Base-by-base conservation (phyloP, 2,113 vertebrate genomes). In the Python bivittatus region DNA sequence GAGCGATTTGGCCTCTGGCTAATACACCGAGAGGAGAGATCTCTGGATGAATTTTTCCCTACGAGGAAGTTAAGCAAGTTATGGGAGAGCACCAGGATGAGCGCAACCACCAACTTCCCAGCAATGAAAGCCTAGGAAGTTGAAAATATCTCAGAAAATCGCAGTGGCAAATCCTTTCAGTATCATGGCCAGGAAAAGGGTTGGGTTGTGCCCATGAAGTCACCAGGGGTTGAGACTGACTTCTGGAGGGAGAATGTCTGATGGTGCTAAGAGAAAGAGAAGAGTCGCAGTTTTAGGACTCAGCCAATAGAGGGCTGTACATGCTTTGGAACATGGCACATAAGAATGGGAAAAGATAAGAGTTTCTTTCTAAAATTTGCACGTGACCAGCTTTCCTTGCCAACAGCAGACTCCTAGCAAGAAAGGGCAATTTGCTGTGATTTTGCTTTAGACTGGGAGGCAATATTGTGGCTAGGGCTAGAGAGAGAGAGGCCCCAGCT, bases 271-370 rank as follows among this genome's bases (percentile, higher is more conserved):
- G 42, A 33, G 29, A 64, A 54, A 33, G 29, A 64, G 20, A n/a
- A 48, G 72, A 22, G 15, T 9, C 60, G 90, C 61, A 60, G 88
- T 93, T 25, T 8, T 1, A 89, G 7, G 11, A 53, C 2, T 0
- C 79, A 88, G 94, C 92, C 20, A 53, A 92, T 88, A 96, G 93
- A 95, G 94, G 92, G 95, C 94, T 92, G 92, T 88, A 92, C 93
- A 95, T 83, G 95, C 93, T 54, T 94, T 93, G 57, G 42, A 72
- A 92, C 87, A 25, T 1, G 5, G 52, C 92, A 0, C 7, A 1
- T 0, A 25, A 1, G 2, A 11, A 11, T 90, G 53, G 25, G 93
- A 90, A 48, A 87, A 7, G 33, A 27, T 8, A 48, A 61, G 68
- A 90, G 79, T 0, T 92, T 61, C 88, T 61, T 53, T 54, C 91